Base-by-base conservation (phyloP, 2,888 invertebrate species). In the Xylophagus ater region DNA sequence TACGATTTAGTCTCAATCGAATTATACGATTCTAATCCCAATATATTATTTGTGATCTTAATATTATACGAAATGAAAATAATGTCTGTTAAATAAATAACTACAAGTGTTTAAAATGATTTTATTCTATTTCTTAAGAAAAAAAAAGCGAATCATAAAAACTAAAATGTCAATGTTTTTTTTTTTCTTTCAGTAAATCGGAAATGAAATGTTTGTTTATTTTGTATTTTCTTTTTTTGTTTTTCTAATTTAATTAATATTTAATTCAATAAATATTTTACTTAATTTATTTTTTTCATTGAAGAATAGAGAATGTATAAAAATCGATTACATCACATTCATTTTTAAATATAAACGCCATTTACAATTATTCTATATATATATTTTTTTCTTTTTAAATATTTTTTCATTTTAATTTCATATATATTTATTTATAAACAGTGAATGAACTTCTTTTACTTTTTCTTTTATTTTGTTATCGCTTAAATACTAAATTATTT, bases 241-340 rank as follows among this genome's bases (percentile, higher is more conserved):
- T 29, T 21, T 20, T 4, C 28, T 20, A 28, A 5, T 36, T 7
- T 28, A 15, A n/a, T 37, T 20, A 19, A 9, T 26, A 34, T 15
- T 23, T 24, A 34, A 15, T 13, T 34, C 13, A 14, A 12, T 34
- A 24, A n/a, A n/a, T n/a, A n/a, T n/a, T 15, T 36, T 28, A 29
- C 36, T 36, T 36, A 36, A 20, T 12, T 29, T 29, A 36, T 26
- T 12, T 15, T 31, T 37, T 31, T 37, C 31, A 24, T 37, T 37
- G 20, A 15, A 30, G 31, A 37, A n/a, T n/a, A n/a, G 30, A 30
- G 37, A 37, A 37, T 37, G 37, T 37, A 37, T 37, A 37, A 37
- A 34, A 37, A 37, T 37, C 37, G 37, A 31, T 37, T 37, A 37
- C 28, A 37, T 37, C 37, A 37, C 37, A 37, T 37, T 37, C 23